Percentiles rank a stretch among this genome's conserved stretches.
These are phyloP conservation scores for Oasisia sp. DNA, from an alignment of 2,888 invertebrate genomes.

Conservation along the genomic window DNA sequence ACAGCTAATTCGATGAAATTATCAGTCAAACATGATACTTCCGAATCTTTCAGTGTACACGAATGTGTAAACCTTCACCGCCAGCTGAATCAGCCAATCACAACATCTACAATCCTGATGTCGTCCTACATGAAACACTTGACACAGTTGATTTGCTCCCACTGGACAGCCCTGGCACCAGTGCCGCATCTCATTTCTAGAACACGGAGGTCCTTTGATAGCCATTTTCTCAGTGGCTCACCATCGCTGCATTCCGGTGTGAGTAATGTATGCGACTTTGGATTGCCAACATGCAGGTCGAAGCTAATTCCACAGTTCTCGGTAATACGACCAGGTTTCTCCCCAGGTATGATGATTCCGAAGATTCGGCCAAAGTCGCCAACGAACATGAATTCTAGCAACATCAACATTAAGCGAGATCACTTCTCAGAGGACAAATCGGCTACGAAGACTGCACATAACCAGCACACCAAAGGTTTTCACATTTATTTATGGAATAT, in stretches of 20 bases:
- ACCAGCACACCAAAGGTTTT: not conserved
- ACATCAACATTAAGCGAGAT: not conserved
- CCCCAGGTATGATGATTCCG: slow-evolving; percentile 74
- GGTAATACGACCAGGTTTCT: slow-evolving; percentile 75
- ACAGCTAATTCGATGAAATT: not conserved
- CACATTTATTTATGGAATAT: not conserved
- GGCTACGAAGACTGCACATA: not conserved
- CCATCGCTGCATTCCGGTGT: not conserved
- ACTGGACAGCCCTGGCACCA: not conserved
- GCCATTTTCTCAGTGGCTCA: not conserved
- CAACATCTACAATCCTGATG: not conserved
- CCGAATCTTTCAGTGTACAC: not conserved
- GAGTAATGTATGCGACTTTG: not conserved
- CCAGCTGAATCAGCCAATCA: not conserved
- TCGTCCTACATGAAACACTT: not conserved
- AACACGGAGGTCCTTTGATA: not conserved
- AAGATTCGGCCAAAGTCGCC: slow-evolving; percentile 29
- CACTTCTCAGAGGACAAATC: not conserved
- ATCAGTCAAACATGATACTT: not conserved
- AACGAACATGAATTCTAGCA: not conserved
- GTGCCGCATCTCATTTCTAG: not conserved
- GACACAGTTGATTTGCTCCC: not conserved
- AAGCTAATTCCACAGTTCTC: slow-evolving; percentile 75
- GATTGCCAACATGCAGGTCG: not conserved
- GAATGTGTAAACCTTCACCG: not conserved